Conservation (phyloP, 2,797 vertebrate genomes). For the Hippocampus kuda region DNA sequence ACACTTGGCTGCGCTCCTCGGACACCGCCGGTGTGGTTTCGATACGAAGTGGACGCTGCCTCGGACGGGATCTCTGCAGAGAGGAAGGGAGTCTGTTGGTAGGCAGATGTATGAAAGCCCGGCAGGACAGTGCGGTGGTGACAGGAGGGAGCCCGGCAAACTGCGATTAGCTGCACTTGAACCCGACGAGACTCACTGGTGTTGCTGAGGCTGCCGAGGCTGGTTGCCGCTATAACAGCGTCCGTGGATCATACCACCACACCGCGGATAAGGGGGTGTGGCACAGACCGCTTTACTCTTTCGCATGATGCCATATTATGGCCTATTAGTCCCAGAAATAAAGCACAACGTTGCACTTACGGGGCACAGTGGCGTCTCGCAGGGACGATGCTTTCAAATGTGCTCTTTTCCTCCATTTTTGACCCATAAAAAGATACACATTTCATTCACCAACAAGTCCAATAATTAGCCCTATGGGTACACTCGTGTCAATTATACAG, state of each 20-base stretch:
- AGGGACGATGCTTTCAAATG: not conserved
- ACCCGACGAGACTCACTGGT: conserved; percentile 43
- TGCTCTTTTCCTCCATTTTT: not conserved
- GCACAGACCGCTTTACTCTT: conserved; percentile 37
- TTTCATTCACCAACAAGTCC: not conserved
- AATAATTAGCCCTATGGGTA: not conserved
- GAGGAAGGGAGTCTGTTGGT: conserved; percentile 32
- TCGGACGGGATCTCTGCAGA: conserved; percentile 23
- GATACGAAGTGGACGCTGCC: conserved; percentile 48
- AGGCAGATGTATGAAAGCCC: conserved; percentile 35
- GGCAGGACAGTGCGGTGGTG: conserved; percentile 34
- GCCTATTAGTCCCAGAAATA: not conserved
- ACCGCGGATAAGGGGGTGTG: conserved; percentile 64
- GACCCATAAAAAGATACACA: not conserved
- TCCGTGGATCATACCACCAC: conserved; percentile 69
- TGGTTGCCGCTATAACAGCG: conserved; percentile 66
- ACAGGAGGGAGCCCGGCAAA: conserved; percentile 48
- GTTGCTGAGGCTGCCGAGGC: conserved; percentile 54
- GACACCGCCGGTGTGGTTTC: conserved; percentile 31
- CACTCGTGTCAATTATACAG: conserved; percentile 3
- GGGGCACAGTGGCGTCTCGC: not conserved
- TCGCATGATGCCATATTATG: not conserved
- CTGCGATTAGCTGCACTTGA: conserved; percentile 64
- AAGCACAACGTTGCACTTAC: not conserved
- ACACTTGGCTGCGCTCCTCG: conserved; percentile 14